phyloP scores from a whole-genome alignment of 2,797 vertebrate species.

The Helicolenus hilgendorfi region DNA sequence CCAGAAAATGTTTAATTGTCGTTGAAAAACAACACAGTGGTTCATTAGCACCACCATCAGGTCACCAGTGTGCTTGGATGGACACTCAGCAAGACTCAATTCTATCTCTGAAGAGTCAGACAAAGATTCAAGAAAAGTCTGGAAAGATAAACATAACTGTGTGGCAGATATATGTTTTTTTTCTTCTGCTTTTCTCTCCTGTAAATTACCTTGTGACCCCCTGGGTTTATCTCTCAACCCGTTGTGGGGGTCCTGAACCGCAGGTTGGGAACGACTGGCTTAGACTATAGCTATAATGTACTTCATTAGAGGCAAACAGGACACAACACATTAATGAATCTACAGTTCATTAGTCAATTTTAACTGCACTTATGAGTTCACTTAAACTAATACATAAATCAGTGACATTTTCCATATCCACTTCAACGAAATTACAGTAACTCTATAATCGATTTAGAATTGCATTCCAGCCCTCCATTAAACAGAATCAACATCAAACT shows the following conservation, averaged over 20 bases:
- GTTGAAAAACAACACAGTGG: background rate
- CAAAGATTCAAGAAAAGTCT: background rate
- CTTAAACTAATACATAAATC: background rate
- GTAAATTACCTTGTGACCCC: background rate
- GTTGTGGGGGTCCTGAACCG: background rate
- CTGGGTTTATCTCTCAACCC: background rate
- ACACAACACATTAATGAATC: background rate
- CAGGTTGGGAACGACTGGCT: background rate
- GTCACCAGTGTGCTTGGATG: background rate
- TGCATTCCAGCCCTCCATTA: constrained; percentile 20
- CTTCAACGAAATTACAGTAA: background rate
- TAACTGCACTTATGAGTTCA: background rate
- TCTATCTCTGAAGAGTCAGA: background rate
- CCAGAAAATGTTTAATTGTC: background rate
- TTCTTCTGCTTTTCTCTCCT: background rate
- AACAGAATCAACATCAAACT: constrained; percentile 36
- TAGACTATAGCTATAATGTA: background rate
- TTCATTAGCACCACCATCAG: background rate
- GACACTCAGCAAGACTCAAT: background rate
- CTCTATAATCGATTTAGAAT: constrained; percentile 19
- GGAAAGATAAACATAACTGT: background rate
- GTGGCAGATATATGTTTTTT: background rate
- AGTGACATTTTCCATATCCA: constrained; percentile 9
- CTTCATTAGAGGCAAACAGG: background rate
- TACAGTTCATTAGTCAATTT: background rate